Percentiles rank a stretch among this genome's conserved stretches.
Evolutionary conservation across 2,888 invertebrate genomes (phyloP).

Genomic region (Eupithecia inturbata): DNA sequence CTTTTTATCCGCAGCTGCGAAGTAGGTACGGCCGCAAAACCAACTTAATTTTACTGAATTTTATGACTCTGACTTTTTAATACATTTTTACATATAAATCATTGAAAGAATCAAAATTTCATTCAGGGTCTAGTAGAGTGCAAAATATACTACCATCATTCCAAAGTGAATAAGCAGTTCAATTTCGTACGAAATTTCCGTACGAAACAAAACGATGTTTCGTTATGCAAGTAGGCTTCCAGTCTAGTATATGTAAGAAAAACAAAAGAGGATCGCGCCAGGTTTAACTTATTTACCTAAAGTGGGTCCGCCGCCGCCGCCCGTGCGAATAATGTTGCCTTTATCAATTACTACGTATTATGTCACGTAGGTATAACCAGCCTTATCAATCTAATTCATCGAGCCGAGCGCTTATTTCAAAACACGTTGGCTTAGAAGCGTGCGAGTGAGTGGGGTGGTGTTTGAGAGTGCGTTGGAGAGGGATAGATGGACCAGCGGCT

Average conservation of each 20-base stretch:
- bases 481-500: constrained; percentile 50
- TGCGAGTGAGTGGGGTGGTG: constrained; percentile 36
- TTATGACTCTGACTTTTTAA: too few species aligned
- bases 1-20: too few species aligned
- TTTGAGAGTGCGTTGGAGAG: constrained; percentile 40
- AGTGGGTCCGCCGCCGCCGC: constrained; percentile 40
- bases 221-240: too few species aligned
- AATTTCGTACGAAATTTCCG: background rate
- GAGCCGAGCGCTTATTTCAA: constrained; percentile 57
- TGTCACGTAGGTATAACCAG: constrained; percentile 60
- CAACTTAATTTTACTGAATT: too few species aligned
- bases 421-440: constrained; percentile 57
- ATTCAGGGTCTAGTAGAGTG: too few species aligned
- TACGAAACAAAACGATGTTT: too few species aligned
- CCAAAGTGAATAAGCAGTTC: background rate
- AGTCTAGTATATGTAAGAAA: background rate
- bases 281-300: background rate
- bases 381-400: constrained; percentile 72
- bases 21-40: too few species aligned
- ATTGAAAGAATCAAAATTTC: too few species aligned
- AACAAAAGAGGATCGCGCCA: background rate
- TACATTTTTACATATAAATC: too few species aligned
- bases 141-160: too few species aligned
- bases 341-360: constrained; percentile 71
- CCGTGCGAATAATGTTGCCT: constrained; percentile 54